Conservation (phyloP, 2,888 invertebrate species). For the Stenotaenia linearis region DNA sequence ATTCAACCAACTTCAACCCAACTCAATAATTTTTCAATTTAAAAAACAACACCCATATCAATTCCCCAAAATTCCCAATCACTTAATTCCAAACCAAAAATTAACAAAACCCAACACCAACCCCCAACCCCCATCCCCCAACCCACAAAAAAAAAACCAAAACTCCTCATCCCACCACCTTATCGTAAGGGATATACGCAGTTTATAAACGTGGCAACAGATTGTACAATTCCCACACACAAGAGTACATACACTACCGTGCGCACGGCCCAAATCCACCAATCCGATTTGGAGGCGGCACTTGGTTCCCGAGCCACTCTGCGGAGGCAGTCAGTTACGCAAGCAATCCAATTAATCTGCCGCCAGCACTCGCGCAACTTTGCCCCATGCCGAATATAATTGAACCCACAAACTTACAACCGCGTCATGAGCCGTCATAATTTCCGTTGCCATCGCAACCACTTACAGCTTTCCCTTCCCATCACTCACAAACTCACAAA, state of each 20-base stretch:
- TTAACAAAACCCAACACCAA: neutral
- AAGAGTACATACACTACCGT: neutral
- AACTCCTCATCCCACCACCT: neutral
- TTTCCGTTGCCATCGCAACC: neutral
- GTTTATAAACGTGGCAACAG: neutral
- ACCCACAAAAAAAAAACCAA: neutral
- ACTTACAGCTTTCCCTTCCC: neutral
- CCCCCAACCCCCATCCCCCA: too few relatives aligned
- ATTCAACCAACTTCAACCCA: too few relatives aligned
- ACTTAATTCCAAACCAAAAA: too few relatives aligned
- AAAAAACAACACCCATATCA: too few relatives aligned
- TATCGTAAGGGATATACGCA: neutral
- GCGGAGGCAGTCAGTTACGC: constrained; percentile 20
- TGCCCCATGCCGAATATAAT: constrained; percentile 4
- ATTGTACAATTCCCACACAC: constrained; percentile 18
- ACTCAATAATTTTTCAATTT: too few relatives aligned
- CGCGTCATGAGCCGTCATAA: neutral
- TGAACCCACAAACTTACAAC: neutral
- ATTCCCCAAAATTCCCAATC: too few relatives aligned
- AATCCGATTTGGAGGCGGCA: constrained; percentile 24
- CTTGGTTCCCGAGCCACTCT: constrained; percentile 20
- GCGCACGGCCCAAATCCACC: constrained; percentile 15
- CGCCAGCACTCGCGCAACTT: constrained; percentile 12
- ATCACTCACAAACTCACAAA: neutral
- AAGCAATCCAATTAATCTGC: constrained; percentile 24